Percentiles rank a stretch among this genome's conserved stretches.
These are phyloP conservation scores for Pyrrhia umbra DNA, from an alignment of 2,888 invertebrate genomes.

Conservation along the genomic window DNA sequence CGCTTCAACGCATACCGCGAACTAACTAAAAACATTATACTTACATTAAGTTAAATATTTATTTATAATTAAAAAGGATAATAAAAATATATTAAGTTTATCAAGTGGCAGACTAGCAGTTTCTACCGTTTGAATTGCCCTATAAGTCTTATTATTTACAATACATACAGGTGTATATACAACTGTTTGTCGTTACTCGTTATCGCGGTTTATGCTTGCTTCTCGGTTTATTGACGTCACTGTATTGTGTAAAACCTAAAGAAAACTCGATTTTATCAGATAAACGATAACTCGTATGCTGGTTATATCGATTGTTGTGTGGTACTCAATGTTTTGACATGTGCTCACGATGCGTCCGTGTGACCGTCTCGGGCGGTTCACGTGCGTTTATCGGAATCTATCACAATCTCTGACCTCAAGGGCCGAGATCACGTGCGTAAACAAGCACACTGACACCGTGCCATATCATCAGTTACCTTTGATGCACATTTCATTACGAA, in stretches of 20 bases:
- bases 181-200: constrained; percentile 54
- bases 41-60: constrained; percentile 12
- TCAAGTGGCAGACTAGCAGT: constrained; percentile 17
- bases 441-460: constrained; percentile 59
- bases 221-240: constrained; percentile 61
- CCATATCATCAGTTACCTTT: constrained; percentile 55
- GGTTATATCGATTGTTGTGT: constrained; percentile 64
- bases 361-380: constrained; percentile 66
- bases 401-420: constrained; percentile 71
- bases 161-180: constrained; percentile 53
- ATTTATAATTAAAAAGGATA: constrained; percentile 1
- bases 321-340: constrained; percentile 68
- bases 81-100: constrained; percentile 15
- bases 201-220: constrained; percentile 54
- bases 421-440: constrained; percentile 72
- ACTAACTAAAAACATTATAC: constrained; percentile 34
- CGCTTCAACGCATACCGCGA: constrained; percentile 50
- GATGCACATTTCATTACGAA: constrained; percentile 44
- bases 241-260: constrained; percentile 52
- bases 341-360: constrained; percentile 68
- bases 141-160: constrained; percentile 50
- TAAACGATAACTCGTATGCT: constrained; percentile 51
- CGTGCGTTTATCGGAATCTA: constrained; percentile 71
- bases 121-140: constrained; percentile 48
- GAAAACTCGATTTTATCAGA: constrained; percentile 56